These are phyloP conservation scores for Labroides dimidiatus DNA, from an alignment of 2,797 vertebrate species.

Conservation along the genomic window DNA sequence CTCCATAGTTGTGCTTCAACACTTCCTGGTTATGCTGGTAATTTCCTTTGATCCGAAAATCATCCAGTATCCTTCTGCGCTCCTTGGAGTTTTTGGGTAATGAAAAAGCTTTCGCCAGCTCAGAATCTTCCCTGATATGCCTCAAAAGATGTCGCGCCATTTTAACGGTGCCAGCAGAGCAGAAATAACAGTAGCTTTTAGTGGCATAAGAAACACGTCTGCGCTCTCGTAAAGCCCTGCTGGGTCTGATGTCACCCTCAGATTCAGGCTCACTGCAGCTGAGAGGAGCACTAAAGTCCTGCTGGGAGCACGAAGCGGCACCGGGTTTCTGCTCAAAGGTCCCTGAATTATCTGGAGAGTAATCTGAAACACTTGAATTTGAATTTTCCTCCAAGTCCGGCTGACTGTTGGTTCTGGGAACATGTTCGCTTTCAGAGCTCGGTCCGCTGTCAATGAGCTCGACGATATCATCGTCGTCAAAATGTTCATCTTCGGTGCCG, in stretches of 20 bases:
- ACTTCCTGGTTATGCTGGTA: slow-evolving; percentile 60
- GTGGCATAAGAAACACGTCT: fast-evolving
- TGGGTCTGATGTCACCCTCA: fast-evolving
- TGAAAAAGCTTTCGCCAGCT: slow-evolving; percentile 36
- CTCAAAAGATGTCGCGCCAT: slow-evolving; percentile 45
- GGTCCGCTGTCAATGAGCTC: neutral
- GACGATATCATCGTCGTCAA: neutral
- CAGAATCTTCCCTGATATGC: slow-evolving; percentile 40
- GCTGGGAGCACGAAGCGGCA: neutral
- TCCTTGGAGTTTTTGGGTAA: slow-evolving; percentile 46
- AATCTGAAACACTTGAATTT: neutral
- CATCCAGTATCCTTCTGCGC: slow-evolving; percentile 8
- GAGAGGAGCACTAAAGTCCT: neutral
- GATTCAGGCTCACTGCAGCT: neutral
- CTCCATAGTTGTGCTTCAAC: slow-evolving; percentile 38
- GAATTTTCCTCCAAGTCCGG: neutral
- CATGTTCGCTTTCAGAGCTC: neutral
- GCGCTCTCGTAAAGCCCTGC: fast-evolving
- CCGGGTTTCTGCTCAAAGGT: neutral
- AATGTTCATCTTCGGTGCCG: neutral
- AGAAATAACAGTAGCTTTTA: slow-evolving; percentile 65
- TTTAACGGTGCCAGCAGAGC: slow-evolving; percentile 31
- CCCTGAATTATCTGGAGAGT: neutral
- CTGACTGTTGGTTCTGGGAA: slow-evolving; percentile 2
- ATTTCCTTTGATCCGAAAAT: slow-evolving; percentile 63